Conservation (phyloP, 2,113 vertebrate species). For the Sceloporus undulatus region DNA sequence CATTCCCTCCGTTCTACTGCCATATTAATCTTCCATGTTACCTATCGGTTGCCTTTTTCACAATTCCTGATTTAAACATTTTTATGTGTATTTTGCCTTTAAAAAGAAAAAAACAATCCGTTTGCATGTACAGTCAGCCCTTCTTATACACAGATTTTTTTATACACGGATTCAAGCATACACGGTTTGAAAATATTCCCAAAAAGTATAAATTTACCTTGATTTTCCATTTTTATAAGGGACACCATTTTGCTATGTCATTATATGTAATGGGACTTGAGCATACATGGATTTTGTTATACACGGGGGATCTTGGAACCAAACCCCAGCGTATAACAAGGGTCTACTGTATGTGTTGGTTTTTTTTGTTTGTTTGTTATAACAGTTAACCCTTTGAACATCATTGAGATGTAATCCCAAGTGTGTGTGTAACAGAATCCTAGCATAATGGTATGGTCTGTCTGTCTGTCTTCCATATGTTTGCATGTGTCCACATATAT, state of each 20-base stretch:
- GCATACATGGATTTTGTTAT: too few species aligned
- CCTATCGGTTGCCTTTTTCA: conserved; percentile 4
- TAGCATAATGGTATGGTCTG: neutral
- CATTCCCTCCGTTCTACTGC: conserved; percentile 5
- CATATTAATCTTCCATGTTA: neutral
- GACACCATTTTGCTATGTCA: too few species aligned
- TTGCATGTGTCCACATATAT: neutral
- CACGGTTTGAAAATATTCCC: too few species aligned
- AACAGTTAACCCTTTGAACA: neutral
- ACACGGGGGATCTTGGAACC: too few species aligned
- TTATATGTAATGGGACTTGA: too few species aligned
- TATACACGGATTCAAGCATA: too few species aligned
- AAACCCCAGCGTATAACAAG: too few species aligned
- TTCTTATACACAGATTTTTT: too few species aligned
- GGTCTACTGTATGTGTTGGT: neutral
- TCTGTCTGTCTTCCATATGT: neutral
- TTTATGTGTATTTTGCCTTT: neutral
- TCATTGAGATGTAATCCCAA: neutral
- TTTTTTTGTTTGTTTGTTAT: neutral
- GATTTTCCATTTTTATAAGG: too few species aligned
- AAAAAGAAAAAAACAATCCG: neutral
- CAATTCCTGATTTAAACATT: conserved; percentile 20
- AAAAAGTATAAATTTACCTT: too few species aligned
- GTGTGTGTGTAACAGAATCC: neutral
- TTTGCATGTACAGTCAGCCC: too few species aligned